These are phyloP conservation scores for Pipistrellus kuhlii DNA, from an alignment of 2,797 vertebrate species.

Conservation along the genomic window DNA sequence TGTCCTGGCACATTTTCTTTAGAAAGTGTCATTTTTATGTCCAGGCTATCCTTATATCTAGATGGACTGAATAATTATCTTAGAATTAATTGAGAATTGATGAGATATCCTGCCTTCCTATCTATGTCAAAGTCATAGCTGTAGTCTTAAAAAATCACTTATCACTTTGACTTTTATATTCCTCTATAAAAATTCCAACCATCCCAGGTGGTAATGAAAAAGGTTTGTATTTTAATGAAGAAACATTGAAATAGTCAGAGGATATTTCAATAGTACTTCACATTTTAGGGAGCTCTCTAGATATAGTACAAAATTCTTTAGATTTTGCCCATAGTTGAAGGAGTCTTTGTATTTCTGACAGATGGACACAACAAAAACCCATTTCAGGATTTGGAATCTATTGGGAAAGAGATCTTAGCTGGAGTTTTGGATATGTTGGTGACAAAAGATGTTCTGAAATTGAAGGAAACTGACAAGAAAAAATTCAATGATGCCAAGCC, in stretches of 20 bases:
- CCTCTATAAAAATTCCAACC: neutral
- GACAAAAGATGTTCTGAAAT: constrained; percentile 43
- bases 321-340: neutral
- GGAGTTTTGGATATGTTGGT: neutral
- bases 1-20: neutral
- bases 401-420: neutral
- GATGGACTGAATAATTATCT: neutral
- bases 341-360: constrained; percentile 51
- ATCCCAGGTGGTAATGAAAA: neutral
- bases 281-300: neutral
- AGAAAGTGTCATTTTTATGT: neutral
- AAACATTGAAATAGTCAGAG: neutral
- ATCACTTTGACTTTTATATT: neutral
- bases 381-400: neutral
- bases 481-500: neutral
- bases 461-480: constrained; percentile 23
- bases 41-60: neutral
- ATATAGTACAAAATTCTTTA: neutral
- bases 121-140: neutral
- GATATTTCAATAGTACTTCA: neutral
- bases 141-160: neutral
- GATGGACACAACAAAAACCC: neutral
- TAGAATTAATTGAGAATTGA: neutral
- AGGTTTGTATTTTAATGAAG: neutral
- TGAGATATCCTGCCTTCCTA: neutral